Conservation (phyloP, 1,140 invertebrate genomes). For the Aphaenogaster rudis region DNA sequence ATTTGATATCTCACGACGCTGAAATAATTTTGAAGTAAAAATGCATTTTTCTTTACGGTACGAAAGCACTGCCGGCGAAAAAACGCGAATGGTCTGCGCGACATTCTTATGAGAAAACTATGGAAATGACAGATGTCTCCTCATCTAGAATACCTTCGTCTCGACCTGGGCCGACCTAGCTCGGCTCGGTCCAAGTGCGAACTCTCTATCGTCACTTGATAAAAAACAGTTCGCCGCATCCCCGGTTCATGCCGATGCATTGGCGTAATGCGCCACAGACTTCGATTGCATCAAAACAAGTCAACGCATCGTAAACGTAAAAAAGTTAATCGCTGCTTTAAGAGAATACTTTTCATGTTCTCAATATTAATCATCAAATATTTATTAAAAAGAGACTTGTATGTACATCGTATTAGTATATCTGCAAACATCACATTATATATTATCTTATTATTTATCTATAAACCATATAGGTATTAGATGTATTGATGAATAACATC, state of each 20-base stretch:
- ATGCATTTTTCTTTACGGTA: not conserved
- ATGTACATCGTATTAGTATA: not conserved
- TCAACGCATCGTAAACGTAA: not conserved
- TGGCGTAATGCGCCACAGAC: constrained; percentile 65
- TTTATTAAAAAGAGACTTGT: not conserved
- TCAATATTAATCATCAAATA: not conserved
- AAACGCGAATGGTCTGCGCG: not conserved
- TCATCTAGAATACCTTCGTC: constrained; percentile 72
- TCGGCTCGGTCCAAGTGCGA: constrained; percentile 76
- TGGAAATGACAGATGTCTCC: constrained; percentile 75
- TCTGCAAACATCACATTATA: constrained; percentile 2
- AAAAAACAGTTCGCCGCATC: constrained; percentile 79
- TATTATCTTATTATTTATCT: not conserved
- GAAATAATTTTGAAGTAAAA: constrained; percentile 10
- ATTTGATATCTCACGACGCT: not conserved
- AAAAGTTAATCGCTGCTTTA: not conserved
- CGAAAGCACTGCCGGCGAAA: not conserved
- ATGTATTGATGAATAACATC: not conserved
- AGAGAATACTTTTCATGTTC: not conserved
- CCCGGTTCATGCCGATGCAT: constrained; percentile 74
- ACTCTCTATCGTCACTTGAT: constrained; percentile 80
- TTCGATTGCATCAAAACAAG: constrained; percentile 25
- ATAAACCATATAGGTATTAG: not conserved
- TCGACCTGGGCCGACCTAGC: constrained; percentile 68
- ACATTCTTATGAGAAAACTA: constrained; percentile 73